These are phyloP conservation scores for Molorchus minor DNA, from an alignment of 2,888 invertebrate genomes.

Conservation along the genomic window DNA sequence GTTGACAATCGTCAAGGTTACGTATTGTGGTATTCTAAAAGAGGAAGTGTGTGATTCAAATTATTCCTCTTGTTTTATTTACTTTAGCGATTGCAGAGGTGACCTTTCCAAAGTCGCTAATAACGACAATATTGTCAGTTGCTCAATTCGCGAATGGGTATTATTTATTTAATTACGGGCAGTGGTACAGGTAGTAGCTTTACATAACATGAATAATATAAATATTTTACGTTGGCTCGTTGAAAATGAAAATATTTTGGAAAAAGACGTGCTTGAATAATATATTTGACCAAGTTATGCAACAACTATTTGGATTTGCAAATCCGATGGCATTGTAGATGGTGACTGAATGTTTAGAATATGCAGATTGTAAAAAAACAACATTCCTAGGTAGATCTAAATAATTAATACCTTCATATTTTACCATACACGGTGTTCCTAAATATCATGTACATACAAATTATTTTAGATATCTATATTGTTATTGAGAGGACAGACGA, in stretches of 20 bases:
- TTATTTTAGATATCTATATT: no score
- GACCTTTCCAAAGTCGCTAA: background rate
- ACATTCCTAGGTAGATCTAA: no score
- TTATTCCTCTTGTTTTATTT: background rate
- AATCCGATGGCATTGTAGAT: no score
- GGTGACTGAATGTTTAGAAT: no score
- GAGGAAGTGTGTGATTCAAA: constrained; percentile 5
- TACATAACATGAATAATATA: constrained; percentile 18
- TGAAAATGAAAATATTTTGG: constrained; percentile 2
- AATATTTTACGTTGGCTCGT: constrained; percentile 1
- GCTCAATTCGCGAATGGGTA: background rate
- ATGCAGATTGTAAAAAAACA: no score
- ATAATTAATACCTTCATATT: no score
- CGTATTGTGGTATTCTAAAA: no score
- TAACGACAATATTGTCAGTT: constrained; percentile 2
- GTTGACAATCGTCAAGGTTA: background rate
- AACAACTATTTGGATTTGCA: background rate
- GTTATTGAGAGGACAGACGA: no score
- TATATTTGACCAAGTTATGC: constrained; percentile 7
- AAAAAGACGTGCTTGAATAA: background rate
- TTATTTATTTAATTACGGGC: background rate
- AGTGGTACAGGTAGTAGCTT: constrained; percentile 5
- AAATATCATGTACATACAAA: no score
- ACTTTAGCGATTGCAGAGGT: background rate
- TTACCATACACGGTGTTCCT: no score